Conservation (phyloP, 2,797 vertebrate genomes). For the Hylomyscus alleni region DNA sequence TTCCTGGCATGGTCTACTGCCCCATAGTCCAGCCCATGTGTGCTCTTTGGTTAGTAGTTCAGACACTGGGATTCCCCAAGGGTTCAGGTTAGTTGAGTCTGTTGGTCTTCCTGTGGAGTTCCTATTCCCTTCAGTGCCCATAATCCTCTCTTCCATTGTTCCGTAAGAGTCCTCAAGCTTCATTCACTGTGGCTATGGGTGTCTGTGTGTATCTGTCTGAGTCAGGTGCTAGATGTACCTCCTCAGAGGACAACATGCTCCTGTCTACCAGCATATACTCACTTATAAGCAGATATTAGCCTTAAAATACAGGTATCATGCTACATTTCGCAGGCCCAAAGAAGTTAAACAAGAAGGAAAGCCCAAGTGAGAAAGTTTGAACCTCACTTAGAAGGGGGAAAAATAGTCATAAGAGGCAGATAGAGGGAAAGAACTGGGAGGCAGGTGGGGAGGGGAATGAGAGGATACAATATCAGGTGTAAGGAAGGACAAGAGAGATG, state of each 20-base stretch:
- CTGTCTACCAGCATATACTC: not conserved
- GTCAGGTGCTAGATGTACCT: not conserved
- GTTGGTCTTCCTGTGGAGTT: not conserved
- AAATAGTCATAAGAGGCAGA: not conserved
- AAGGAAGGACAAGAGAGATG: no score
- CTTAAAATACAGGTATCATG: not conserved
- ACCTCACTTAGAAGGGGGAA: not conserved
- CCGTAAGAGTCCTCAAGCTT: not conserved
- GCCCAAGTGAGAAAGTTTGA: not conserved
- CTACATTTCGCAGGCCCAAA: not conserved
- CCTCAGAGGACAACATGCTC: not conserved
- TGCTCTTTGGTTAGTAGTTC: not conserved
- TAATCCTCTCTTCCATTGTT: not conserved
- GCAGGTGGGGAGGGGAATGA: not conserved
- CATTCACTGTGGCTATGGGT: not conserved
- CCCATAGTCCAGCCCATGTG: not conserved
- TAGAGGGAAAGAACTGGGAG: not conserved
- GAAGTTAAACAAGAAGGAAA: not conserved
- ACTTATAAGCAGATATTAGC: not conserved
- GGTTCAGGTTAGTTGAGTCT: not conserved
- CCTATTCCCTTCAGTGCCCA: not conserved
- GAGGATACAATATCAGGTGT: no score
- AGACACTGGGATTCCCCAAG: not conserved
- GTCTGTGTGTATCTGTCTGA: not conserved
- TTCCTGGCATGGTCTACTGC: not conserved